A percentile compares a stretch with the other conserved stretches of the same genome.
Conservation (phyloP, 2,113 vertebrate genomes). For the Triplophysa rosa region DNA sequence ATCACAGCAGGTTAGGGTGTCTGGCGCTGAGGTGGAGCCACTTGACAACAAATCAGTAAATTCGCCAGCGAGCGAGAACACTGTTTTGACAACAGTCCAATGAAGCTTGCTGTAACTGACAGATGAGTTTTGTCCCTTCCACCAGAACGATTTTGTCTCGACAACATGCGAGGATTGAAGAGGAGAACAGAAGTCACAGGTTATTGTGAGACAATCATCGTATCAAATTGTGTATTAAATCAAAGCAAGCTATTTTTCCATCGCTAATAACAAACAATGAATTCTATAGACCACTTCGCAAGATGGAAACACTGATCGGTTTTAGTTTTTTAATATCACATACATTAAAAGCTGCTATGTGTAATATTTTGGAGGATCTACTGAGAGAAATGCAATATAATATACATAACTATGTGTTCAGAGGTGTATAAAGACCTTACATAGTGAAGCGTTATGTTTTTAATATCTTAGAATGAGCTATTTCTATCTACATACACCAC, state of each 20-base stretch:
- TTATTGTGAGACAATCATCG: slow-evolving; percentile 36
- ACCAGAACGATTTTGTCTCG: slow-evolving; percentile 64
- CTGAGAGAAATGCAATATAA: too few relatives aligned
- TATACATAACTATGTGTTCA: too few relatives aligned
- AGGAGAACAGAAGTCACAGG: slow-evolving; percentile 19
- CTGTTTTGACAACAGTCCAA: slow-evolving; percentile 75
- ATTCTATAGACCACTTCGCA: too few relatives aligned
- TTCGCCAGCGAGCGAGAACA: slow-evolving; percentile 71
- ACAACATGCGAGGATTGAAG: slow-evolving; percentile 60
- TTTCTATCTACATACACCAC: too few relatives aligned
- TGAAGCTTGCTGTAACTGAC: slow-evolving; percentile 75
- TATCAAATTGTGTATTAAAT: slow-evolving; percentile 31
- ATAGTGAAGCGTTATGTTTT: too few relatives aligned
- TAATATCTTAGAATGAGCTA: too few relatives aligned
- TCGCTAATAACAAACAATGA: not conserved
- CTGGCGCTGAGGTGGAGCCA: slow-evolving; percentile 66
- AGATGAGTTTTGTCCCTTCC: slow-evolving; percentile 72
- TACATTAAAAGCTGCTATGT: too few relatives aligned
- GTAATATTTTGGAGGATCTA: too few relatives aligned
- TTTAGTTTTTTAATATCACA: too few relatives aligned
- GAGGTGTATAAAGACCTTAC: too few relatives aligned
- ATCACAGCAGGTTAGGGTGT: slow-evolving; percentile 68
- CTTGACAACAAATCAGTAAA: slow-evolving; percentile 75
- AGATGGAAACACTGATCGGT: too few relatives aligned
- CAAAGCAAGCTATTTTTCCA: not conserved